These are phyloP conservation scores for Bolborhynchus lineola DNA, from an alignment of 2,113 vertebrate genomes.

Conservation along the genomic window DNA sequence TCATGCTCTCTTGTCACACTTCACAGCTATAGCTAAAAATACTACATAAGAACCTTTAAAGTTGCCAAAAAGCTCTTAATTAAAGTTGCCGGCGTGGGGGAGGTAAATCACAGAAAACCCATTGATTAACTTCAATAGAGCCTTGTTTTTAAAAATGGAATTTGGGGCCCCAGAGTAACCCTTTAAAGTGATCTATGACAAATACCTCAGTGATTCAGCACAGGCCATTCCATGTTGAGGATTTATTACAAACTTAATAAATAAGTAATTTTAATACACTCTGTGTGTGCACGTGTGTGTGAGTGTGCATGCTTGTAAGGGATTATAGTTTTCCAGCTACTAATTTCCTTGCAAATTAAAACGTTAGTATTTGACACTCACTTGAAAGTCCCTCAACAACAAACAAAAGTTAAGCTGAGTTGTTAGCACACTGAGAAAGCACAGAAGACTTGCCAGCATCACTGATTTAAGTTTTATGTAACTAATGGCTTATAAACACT, in stretches of 20 bases:
- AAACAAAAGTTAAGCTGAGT: constrained; percentile 36
- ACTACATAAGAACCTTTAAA: not conserved
- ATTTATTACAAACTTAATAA: constrained; percentile 40
- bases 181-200: constrained; percentile 38
- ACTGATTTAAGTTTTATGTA: constrained; percentile 45
- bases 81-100: not conserved
- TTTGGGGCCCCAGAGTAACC: constrained; percentile 33
- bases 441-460: constrained; percentile 42
- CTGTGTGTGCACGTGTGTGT: not conserved
- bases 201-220: constrained; percentile 40
- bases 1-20: not conserved
- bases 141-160: constrained; percentile 37
- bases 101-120: constrained; percentile 27
- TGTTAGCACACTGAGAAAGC: constrained; percentile 46
- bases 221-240: constrained; percentile 1
- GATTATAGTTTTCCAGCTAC: constrained; percentile 42
- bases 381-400: constrained; percentile 47
- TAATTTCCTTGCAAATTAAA: constrained; percentile 59
- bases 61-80: constrained; percentile 13
- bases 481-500: constrained; percentile 64
- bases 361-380: constrained; percentile 31
- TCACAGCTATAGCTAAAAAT: constrained; percentile 21
- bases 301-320: not conserved
- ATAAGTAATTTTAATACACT: constrained; percentile 32
- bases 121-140: constrained; percentile 43